Evolutionary conservation across 2,888 invertebrate species (phyloP).

Genomic region (Leptopterna dolabrata): DNA sequence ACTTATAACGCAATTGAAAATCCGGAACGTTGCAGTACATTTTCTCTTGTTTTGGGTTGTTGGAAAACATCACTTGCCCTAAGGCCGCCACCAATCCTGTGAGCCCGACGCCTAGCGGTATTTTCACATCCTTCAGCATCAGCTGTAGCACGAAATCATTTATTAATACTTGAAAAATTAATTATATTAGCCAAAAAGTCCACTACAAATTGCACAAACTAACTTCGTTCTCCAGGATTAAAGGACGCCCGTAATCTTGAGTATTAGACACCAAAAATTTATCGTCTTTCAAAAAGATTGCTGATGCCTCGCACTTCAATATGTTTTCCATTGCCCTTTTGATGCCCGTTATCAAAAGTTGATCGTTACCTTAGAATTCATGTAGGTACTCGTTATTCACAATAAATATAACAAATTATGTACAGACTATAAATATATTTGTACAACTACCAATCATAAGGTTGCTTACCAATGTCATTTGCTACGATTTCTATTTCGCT

Average conservation of each 20-base stretch:
- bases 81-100: slow-evolving; percentile 20
- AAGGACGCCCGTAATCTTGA: slow-evolving; percentile 27
- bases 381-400: too few species aligned
- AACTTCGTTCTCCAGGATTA: slow-evolving; percentile 34
- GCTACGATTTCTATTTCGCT: background rate
- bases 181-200: too few species aligned
- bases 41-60: slow-evolving; percentile 21
- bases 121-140: slow-evolving; percentile 37
- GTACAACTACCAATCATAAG: background rate
- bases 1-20: slow-evolving; percentile 1
- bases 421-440: too few species aligned
- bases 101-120: slow-evolving; percentile 41
- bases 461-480: slow-evolving; percentile 2
- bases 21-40: slow-evolving; percentile 25
- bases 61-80: slow-evolving; percentile 3
- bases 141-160: background rate
- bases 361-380: background rate
- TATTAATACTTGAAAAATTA: background rate
- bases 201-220: too few species aligned
- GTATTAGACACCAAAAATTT: slow-evolving; percentile 35
- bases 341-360: background rate
- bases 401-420: too few species aligned
- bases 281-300: slow-evolving; percentile 49
- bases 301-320: background rate
- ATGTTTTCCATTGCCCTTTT: slow-evolving; percentile 25